phyloP scores from a whole-genome alignment of 2,888 invertebrate genomes.

The Axea sp. region DNA sequence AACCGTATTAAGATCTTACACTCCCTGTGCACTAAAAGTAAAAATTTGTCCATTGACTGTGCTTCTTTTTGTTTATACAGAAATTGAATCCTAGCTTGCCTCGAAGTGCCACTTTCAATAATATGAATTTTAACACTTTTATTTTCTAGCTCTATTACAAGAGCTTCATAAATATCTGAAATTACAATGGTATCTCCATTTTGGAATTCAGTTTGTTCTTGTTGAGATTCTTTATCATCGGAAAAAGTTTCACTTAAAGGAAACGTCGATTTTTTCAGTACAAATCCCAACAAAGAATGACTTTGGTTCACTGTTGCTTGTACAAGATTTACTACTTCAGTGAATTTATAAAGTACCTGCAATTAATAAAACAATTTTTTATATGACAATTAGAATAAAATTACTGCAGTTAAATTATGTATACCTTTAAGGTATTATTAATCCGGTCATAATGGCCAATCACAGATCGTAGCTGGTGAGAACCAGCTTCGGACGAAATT shows the following conservation, averaged over 20 bases:
- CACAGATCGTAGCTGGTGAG: conserved; percentile 68
- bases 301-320: conserved; percentile 89
- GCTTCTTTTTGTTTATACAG: conserved; percentile 82
- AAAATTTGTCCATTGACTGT: conserved; percentile 82
- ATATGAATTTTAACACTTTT: conserved; percentile 77
- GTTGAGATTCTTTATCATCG: conserved; percentile 22
- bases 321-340: conserved; percentile 84
- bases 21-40: conserved; percentile 88
- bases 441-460: conserved; percentile 75
- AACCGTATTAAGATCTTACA: conserved; percentile 81
- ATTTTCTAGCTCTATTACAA: conserved; percentile 82
- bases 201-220: conserved; percentile 15
- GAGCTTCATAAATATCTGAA: conserved; percentile 83
- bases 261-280: conserved; percentile 81
- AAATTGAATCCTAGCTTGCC: conserved; percentile 90
- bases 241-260: conserved; percentile 1
- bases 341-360: conserved; percentile 83
- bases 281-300: conserved; percentile 85
- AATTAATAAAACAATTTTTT: no score
- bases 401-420: conserved; percentile 1
- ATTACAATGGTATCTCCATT: conserved; percentile 36
- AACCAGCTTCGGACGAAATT: conserved; percentile 55
- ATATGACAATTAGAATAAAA: no score
- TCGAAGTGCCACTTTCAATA: conserved; percentile 82
- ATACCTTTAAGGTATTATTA: conserved; percentile 71